phyloP scores from a whole-genome alignment of 2,888 invertebrate species.

The Oxytorus armatus region DNA sequence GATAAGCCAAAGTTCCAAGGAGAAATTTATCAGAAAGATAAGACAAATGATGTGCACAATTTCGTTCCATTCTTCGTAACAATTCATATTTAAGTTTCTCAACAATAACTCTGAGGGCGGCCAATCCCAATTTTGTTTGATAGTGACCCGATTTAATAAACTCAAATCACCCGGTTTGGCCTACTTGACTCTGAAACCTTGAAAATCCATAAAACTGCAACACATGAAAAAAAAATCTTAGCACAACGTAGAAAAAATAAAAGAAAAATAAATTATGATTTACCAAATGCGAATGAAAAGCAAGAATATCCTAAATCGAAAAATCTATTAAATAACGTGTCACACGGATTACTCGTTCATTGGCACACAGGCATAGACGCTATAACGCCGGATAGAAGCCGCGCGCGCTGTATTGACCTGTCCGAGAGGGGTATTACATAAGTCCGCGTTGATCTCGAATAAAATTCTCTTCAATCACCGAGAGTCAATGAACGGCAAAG shows the following conservation, averaged over 20 bases:
- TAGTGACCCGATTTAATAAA: not conserved
- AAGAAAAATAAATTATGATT: no score
- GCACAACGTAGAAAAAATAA: no score
- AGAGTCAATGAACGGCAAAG: slow-evolving; percentile 46
- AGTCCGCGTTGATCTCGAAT: slow-evolving; percentile 73
- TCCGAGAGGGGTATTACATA: slow-evolving; percentile 79
- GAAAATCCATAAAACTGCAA: not conserved
- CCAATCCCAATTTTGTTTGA: not conserved
- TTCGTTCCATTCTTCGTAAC: not conserved
- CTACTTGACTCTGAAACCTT: not conserved
- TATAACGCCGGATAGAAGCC: slow-evolving; percentile 66
- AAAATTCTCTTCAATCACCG: slow-evolving; percentile 43
- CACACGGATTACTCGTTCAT: slow-evolving; percentile 9
- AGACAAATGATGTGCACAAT: no score
- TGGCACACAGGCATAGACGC: not conserved
- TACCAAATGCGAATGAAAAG: no score
- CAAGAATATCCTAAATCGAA: no score
- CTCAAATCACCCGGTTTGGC: not conserved
- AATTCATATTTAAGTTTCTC: not conserved
- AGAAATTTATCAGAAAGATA: no score
- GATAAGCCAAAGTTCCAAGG: no score
- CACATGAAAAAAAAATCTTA: not conserved
- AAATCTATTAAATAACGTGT: no score
- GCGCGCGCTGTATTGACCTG: slow-evolving; percentile 83
- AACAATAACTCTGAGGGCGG: no score